Conservation (phyloP, 1,140 invertebrate species). For the Tetragonula clypearis region DNA sequence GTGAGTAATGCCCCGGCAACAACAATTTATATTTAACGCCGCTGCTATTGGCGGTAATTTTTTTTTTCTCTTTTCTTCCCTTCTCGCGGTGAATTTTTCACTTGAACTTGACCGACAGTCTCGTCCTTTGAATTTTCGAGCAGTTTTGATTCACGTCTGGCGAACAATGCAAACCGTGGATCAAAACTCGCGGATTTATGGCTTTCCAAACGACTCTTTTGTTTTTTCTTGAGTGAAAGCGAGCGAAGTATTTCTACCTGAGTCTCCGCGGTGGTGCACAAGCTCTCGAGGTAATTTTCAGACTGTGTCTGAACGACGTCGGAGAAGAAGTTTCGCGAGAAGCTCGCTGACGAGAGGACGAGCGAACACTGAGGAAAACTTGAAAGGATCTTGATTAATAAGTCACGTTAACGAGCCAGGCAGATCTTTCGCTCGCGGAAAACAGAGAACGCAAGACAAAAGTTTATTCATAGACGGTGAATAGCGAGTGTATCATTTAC, state of each 20-base stretch:
- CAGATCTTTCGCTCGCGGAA: neutral
- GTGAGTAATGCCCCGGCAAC: neutral
- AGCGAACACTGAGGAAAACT: neutral
- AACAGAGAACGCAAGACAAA: neutral
- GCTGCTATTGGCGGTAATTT: neutral
- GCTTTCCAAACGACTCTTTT: neutral
- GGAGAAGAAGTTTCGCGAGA: neutral
- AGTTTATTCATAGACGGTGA: too few species aligned
- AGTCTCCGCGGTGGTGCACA: neutral
- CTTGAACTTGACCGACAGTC: neutral
- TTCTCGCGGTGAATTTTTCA: neutral
- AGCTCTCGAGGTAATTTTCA: neutral
- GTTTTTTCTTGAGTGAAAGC: too few species aligned
- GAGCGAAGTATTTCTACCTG: neutral
- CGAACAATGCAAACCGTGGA: neutral
- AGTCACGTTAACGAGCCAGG: neutral
- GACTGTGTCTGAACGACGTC: neutral
- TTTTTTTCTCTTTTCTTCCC: neutral
- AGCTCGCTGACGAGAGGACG: neutral
- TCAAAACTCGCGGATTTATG: neutral
- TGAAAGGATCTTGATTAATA: neutral
- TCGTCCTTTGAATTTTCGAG: neutral
- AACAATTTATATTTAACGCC: neutral
- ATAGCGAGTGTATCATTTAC: neutral
- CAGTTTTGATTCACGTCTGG: neutral